Evolutionary conservation across 1,140 invertebrate genomes (phyloP).

Genomic region (Aphaenogaster rudis): DNA sequence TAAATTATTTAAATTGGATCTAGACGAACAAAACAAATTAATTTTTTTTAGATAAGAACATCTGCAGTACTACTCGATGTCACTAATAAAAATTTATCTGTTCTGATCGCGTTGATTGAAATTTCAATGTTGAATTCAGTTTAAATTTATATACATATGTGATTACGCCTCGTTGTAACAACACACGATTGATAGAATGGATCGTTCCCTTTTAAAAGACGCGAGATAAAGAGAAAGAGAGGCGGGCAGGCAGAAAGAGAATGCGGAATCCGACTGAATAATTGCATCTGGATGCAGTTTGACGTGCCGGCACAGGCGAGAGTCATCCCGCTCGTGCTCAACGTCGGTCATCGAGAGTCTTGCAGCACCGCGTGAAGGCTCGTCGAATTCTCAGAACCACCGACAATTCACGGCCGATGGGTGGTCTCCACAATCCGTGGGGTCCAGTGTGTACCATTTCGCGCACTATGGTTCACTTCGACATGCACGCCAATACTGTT

Average conservation of each 20-base stretch:
- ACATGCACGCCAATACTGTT: background rate
- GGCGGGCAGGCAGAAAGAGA: constrained; percentile 28
- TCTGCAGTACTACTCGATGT: background rate
- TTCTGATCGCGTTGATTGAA: background rate
- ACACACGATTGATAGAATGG: background rate
- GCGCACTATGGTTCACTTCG: constrained; percentile 20
- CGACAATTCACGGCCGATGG: constrained; percentile 73
- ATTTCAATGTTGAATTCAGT: background rate
- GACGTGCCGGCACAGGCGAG: constrained; percentile 56
- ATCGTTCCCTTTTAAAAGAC: constrained; percentile 29
- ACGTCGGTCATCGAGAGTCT: constrained; percentile 63
- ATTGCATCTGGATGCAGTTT: constrained; percentile 63
- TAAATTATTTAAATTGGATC: background rate
- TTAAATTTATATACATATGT: background rate
- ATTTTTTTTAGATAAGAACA: background rate
- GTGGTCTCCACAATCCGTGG: constrained; percentile 69
- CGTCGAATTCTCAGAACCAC: constrained; percentile 70
- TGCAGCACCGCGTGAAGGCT: constrained; percentile 64
- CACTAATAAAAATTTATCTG: background rate
- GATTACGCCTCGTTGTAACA: constrained; percentile 1
- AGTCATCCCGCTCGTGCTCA: constrained; percentile 61
- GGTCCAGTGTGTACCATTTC: constrained; percentile 58
- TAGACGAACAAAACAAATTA: background rate
- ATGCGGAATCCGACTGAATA: constrained; percentile 58
- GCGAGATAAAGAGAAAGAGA: constrained; percentile 4